Evolutionary conservation across 2,888 invertebrate species (phyloP).

Genomic region (Drosophila eohydei): DNA sequence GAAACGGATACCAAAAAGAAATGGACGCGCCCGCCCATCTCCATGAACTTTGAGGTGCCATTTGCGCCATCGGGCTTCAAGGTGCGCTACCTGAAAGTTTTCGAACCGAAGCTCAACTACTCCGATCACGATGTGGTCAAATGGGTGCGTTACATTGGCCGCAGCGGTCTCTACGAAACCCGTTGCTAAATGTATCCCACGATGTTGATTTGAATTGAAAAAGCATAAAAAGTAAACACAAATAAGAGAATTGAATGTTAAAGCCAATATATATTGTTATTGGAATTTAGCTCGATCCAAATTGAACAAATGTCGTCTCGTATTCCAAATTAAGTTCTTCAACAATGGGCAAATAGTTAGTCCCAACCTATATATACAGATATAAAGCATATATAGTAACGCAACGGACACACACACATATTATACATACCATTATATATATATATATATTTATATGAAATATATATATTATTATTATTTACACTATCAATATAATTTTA

Average conservation of each 20-base stretch:
- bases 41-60: slow-evolving; percentile 99
- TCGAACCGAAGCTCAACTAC: slow-evolving; percentile 99
- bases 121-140: slow-evolving; percentile 99
- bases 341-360: slow-evolving; percentile 30
- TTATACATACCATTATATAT: slow-evolving; percentile 62
- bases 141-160: slow-evolving; percentile 99
- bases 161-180: slow-evolving; percentile 99
- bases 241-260: slow-evolving; percentile 28
- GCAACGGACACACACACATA: slow-evolving; percentile 37
- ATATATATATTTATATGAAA: slow-evolving; percentile 27
- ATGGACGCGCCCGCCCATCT: slow-evolving; percentile 99
- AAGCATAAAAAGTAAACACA: slow-evolving; percentile 9
- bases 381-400: slow-evolving; percentile 15
- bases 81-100: slow-evolving; percentile 99
- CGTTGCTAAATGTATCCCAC: slow-evolving; percentile 90
- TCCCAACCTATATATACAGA: slow-evolving; percentile 36
- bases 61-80: slow-evolving; percentile 99
- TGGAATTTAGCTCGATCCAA: slow-evolving; percentile 72
- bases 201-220: slow-evolving; percentile 50
- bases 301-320: slow-evolving; percentile 70
- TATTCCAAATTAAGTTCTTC: slow-evolving; percentile 73
- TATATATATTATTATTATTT: slow-evolving; percentile 41
- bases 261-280: slow-evolving; percentile 41
- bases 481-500: slow-evolving; percentile 53
- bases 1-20: slow-evolving; percentile 99